Evolutionary conservation across 53 echinoderm and acorn worm species (phyloP), one percentile per base, ranked within the genome.

Genomic region (Echinarachnius parma): DNA sequence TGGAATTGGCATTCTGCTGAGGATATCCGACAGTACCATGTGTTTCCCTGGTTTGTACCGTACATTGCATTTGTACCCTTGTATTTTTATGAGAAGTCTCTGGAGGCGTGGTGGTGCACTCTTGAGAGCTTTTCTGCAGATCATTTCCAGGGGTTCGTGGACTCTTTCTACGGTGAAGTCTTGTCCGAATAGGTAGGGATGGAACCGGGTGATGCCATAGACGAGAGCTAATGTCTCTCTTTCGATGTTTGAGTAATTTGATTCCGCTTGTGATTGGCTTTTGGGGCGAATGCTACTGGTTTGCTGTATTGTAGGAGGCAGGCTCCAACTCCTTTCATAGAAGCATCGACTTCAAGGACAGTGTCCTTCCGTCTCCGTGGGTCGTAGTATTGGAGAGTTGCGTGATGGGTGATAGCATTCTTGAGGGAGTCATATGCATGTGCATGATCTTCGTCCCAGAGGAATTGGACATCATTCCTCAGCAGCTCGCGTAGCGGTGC

Each of bases 141-240:
- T 79, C 35, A 58, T 66, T 23, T 56, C 78, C 44, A 68, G 53
- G 20, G 84, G 78, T 53, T 78, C 69, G 56, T 84, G 72, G 72
- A 78, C 72, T 15, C 61, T 67, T 28, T 21, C 4, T 13, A 83
- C 62, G 20, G 11, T 59, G 53, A 84, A 84, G 2, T 30, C 9
- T 19, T 54, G 32, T 0, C 84, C 84, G 30, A 78, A 78, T 3
- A 84, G 46, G 65, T 84, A 84, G 4, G 78, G 78, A 33, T 84
- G 84, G 30, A 83, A 83, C 9, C 59, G 36, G 15, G 5, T 77
- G 21, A 55, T 27, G 9, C 83, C 67, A 54, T 57, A 83, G 4
- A 83, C 83, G 1, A 83, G 34, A 8, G 48, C n/a, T n/a, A n/a
- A n/a, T n/a, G n/a, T n/a, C n/a, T n/a, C n/a, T n/a, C n/a, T n/a